These are phyloP conservation scores for Megalonaias nervosa DNA, from an alignment of 1,140 invertebrate species.

Conservation along the genomic window DNA sequence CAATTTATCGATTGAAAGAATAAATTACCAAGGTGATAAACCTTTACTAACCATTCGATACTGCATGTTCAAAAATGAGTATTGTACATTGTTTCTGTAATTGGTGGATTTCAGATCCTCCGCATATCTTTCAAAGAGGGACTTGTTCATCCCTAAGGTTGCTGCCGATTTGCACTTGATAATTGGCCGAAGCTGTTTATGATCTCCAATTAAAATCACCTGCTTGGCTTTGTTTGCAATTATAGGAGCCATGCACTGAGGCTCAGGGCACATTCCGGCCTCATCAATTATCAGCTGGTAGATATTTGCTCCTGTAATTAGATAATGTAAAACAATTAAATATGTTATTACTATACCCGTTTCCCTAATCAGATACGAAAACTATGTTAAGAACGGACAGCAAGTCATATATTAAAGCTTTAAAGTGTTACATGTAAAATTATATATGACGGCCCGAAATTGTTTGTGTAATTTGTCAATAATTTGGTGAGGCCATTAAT, in stretches of 20 bases:
- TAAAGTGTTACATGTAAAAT: too few relatives aligned
- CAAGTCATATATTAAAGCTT: too few relatives aligned
- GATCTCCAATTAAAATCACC: conserved; percentile 59
- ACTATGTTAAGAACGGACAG: too few relatives aligned
- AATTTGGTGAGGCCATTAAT: too few relatives aligned
- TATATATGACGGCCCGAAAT: too few relatives aligned
- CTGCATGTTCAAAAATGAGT: conserved; percentile 42
- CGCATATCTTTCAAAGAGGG: conserved; percentile 54
- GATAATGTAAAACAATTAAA: too few relatives aligned
- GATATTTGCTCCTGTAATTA: not conserved
- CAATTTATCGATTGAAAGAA: not conserved
- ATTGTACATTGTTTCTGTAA: not conserved
- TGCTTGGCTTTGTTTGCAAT: conserved; percentile 34
- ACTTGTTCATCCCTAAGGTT: conserved; percentile 46
- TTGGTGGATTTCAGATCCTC: not conserved
- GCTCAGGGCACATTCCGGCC: conserved; percentile 56
- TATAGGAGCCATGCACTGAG: conserved; percentile 50
- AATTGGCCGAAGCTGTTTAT: conserved; percentile 55
- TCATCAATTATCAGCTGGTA: conserved; percentile 58
- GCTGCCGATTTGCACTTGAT: conserved; percentile 38
- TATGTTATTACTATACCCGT: too few relatives aligned
- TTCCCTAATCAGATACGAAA: too few relatives aligned
- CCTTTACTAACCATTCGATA: conserved; percentile 55
- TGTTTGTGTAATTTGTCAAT: too few relatives aligned
- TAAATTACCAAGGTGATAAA: conserved; percentile 3